Base-by-base conservation (phyloP, 2,888 invertebrate genomes). In the Scaptomyza parva region DNA sequence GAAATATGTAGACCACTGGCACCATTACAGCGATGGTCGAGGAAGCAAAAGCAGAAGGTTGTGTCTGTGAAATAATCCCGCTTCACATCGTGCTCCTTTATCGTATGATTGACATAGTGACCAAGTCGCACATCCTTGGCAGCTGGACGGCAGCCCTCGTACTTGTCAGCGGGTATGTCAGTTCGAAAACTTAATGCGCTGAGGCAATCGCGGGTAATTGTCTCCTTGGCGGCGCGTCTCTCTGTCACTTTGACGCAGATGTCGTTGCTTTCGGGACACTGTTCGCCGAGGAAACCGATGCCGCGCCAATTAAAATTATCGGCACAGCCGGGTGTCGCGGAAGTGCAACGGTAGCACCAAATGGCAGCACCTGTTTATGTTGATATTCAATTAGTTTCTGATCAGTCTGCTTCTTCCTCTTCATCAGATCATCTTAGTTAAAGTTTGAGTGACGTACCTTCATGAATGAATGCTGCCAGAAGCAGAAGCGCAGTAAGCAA, bases 211-310 rank as follows among this genome's bases (percentile, higher is more conserved):
- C 98, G 93, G 0, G 96, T 97, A 44, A 97, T 96, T 0, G 96
- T 93, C 86, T 94, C 94, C 88, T 95, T 94, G 22, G 95, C 96
- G 93, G 96, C 97, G 93, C 96, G 96, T 58, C 93, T 93, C 90
- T 98, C 97, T 61, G 96, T 95, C 11, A 98, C 93, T 92, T 98
- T 97, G 0, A 98, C 96, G 92, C 98, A 98, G 84, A 96, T 95
- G 90, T 98, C 97, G 89, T 96, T 94, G 65, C 93, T 93, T 83
- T 97, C 96, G 0, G 96, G 96, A 88, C 98, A 98, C 3, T 95
- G 94, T 86, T 95, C 95, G 8, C 97, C 96, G 91, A 96, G 94
- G 85, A 95, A 94, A 0, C 94, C 94, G 20, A 94, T 91, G 1
- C 94, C 94, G 57, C 94, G 93, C 97, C 97, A 97, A 89, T 97